phyloP scores from a whole-genome alignment of 64 coral and sea anemone genomes.

The Porites australiensis region DNA sequence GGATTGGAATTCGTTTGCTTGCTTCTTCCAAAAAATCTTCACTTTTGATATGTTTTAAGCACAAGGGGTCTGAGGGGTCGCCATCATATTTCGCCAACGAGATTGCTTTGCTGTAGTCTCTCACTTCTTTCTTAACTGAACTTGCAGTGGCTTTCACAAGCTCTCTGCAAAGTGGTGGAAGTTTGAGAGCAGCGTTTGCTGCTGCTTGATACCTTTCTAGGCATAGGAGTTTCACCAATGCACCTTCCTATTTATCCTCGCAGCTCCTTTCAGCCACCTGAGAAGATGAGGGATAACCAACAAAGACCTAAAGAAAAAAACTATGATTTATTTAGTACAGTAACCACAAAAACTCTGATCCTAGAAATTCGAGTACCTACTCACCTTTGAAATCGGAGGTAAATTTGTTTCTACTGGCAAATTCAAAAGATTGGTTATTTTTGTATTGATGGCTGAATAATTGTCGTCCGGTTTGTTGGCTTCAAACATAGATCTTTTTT shows the following conservation, averaged over 20 bases:
- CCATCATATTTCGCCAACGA: slow-evolving; percentile 4
- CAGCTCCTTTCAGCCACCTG: slow-evolving; percentile 49
- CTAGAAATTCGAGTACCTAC: background rate
- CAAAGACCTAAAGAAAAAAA: slow-evolving; percentile 29
- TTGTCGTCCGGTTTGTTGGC: no score
- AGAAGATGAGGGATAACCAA: slow-evolving; percentile 48
- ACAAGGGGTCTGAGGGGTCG: slow-evolving; percentile 25
- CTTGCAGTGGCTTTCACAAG: no score
- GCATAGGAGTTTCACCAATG: slow-evolving; percentile 38
- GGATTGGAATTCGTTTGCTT: no score
- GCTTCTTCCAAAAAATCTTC: no score
- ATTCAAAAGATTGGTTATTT: no score
- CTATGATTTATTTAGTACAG: no score
- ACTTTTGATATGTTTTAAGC: background rate
- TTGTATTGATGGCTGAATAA: no score
- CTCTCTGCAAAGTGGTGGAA: slow-evolving; percentile 33
- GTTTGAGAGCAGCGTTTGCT: slow-evolving; percentile 40
- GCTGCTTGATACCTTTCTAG: slow-evolving; percentile 39
- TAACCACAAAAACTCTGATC: background rate
- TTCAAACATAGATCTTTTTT: no score
- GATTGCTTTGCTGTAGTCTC: no score
- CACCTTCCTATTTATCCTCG: slow-evolving; percentile 55
- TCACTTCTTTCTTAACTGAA: no score
- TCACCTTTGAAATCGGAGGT: no score
- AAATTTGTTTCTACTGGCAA: no score